Evolutionary conservation across 92 coral and sea anemone species (phyloP).

Genomic region (Porites evermanni): DNA sequence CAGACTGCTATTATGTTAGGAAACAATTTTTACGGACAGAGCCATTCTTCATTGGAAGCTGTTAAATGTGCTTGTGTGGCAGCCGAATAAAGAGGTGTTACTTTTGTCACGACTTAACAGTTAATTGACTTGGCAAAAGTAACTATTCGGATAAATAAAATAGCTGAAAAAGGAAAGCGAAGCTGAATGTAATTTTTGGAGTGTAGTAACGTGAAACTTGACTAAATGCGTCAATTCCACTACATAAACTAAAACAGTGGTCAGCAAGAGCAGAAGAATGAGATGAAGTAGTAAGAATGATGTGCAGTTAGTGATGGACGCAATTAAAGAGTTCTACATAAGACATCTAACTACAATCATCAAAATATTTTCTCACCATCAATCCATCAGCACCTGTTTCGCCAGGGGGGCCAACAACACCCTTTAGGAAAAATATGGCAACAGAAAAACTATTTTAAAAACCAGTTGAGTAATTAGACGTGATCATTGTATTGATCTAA

Average conservation of each 20-base stretch:
- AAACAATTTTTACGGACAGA: not conserved
- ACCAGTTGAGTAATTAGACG: not conserved
- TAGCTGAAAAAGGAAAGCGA: slow-evolving; percentile 15
- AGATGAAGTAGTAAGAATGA: not conserved
- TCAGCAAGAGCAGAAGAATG: not conserved
- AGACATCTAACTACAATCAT: not conserved
- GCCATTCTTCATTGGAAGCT: not conserved
- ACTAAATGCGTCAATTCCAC: not conserved
- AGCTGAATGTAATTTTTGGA: not conserved
- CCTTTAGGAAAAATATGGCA: slow-evolving; percentile 32
- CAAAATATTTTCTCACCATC: slow-evolving; percentile 39
- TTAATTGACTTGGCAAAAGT: slow-evolving; percentile 34
- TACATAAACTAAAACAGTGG: not conserved
- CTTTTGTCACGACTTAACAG: slow-evolving; percentile 37
- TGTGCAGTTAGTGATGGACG: not conserved
- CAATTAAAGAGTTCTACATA: not conserved
- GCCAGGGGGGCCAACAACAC: slow-evolving; percentile 65
- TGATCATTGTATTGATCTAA: too few relatives aligned
- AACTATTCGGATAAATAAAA: slow-evolving; percentile 24
- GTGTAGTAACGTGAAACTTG: not conserved
- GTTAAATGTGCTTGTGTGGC: slow-evolving; percentile 27
- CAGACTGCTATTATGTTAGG: slow-evolving; percentile 3
- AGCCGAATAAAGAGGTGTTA: slow-evolving; percentile 47
- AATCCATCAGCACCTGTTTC: slow-evolving; percentile 56
- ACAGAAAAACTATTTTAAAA: not conserved